Percentiles rank a stretch among this genome's conserved stretches.
These are phyloP conservation scores for Tenthredo mesomela DNA, from an alignment of 2,888 invertebrate genomes.

Conservation along the genomic window DNA sequence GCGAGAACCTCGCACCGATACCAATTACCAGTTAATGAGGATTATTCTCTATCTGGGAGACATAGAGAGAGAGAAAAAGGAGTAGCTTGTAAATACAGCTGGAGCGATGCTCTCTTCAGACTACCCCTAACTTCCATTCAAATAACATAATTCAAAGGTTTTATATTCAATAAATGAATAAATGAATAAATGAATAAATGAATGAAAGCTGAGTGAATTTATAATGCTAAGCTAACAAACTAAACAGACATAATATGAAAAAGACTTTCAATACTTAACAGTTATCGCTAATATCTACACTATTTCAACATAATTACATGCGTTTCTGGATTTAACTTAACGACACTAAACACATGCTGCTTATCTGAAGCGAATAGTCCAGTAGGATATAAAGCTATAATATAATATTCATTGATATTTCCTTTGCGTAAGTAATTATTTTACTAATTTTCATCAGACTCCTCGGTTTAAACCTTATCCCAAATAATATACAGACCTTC, in stretches of 20 bases:
- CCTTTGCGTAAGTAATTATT: background rate
- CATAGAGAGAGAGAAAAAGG: slow-evolving; percentile 11
- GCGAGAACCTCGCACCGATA: background rate
- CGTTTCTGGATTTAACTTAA: background rate
- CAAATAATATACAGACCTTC: background rate
- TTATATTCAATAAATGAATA: background rate
- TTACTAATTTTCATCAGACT: background rate
- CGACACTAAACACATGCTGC: background rate
- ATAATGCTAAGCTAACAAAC: background rate
- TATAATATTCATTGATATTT: background rate
- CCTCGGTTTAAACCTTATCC: background rate
- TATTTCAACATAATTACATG: background rate
- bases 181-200: background rate
- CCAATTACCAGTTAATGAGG: slow-evolving; percentile 12
- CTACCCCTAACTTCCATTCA: slow-evolving; percentile 50
- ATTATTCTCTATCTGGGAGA: background rate
- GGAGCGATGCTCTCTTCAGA: slow-evolving; percentile 50
- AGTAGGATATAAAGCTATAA: background rate
- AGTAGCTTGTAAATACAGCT: slow-evolving; percentile 53
- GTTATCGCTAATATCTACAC: background rate
- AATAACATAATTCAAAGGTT: slow-evolving; percentile 24
- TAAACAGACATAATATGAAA: background rate
- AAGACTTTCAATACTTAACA: background rate
- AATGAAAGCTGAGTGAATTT: background rate
- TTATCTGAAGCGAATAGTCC: background rate